Conservation (phyloP, 2,113 vertebrate species). For the Oryzias curvinotus region DNA sequence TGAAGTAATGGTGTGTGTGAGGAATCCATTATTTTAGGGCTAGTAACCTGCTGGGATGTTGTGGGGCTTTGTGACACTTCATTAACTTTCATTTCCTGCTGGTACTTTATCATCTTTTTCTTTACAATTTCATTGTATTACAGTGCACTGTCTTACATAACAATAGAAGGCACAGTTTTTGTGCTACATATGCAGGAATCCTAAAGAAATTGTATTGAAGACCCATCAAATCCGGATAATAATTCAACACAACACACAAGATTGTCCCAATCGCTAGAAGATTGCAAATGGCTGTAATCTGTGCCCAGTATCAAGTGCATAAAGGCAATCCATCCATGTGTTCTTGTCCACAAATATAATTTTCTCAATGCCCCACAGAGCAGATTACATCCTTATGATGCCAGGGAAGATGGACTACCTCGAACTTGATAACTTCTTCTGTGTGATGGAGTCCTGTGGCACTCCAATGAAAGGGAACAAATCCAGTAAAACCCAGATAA, state of each 20-base stretch:
- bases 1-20: constrained; percentile 62
- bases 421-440: not conserved
- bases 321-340: constrained; percentile 11
- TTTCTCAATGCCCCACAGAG: not conserved
- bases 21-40: constrained; percentile 64
- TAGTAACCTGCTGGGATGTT: constrained; percentile 52
- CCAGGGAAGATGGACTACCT: not conserved
- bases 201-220: constrained; percentile 33
- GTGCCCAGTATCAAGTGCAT: constrained; percentile 6
- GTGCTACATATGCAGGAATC: constrained; percentile 44
- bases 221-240: constrained; percentile 30
- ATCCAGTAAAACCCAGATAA: no score
- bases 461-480: no score
- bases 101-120: constrained; percentile 23
- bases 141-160: constrained; percentile 23
- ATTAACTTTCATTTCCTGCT: constrained; percentile 61
- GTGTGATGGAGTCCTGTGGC: not conserved
- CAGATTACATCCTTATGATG: constrained; percentile 4
- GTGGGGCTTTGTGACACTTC: constrained; percentile 51
- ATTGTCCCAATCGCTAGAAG: constrained; percentile 16
- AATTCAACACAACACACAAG: constrained; percentile 19
- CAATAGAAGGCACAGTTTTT: not conserved
- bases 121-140: constrained; percentile 20
- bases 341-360: constrained; percentile 3
- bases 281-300: constrained; percentile 25